Conservation (phyloP, 2,888 invertebrate species). For the Noctua pronuba region DNA sequence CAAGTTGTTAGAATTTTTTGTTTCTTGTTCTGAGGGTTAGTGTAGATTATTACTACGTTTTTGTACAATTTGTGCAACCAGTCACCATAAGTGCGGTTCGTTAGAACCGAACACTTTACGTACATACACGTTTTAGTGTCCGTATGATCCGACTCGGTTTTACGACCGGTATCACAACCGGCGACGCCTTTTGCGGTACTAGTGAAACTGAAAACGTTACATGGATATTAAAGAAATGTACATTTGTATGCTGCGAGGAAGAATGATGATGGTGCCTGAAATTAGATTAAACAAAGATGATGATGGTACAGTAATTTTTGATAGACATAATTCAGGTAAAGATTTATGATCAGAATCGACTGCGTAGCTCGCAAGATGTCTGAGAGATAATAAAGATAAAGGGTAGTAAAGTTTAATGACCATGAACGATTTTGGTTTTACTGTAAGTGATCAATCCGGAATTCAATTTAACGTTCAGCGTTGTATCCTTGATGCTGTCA, state of each 20-base stretch:
- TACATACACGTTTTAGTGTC: conserved; percentile 88
- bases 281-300: conserved; percentile 16
- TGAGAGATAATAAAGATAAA: conserved; percentile 24
- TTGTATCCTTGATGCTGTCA: conserved; percentile 9
- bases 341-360: conserved; percentile 24
- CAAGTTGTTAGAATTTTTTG: background rate
- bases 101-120: conserved; percentile 77
- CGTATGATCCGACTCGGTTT: conserved; percentile 83
- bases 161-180: conserved; percentile 75
- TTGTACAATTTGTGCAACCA: conserved; percentile 62
- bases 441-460: conserved; percentile 16
- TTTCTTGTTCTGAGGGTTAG: conserved; percentile 2
- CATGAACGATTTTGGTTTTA: conserved; percentile 35
- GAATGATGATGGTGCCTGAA: conserved; percentile 37
- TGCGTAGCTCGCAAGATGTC: conserved; percentile 13
- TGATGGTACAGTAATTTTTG: background rate
- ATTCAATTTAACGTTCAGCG: conserved; percentile 28
- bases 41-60: background rate
- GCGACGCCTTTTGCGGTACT: conserved; percentile 77
- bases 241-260: conserved; percentile 14
- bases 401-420: conserved; percentile 21
- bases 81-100: conserved; percentile 59
- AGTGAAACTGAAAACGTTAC: conserved; percentile 82
- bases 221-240: conserved; percentile 59
- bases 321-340: conserved; percentile 9